These are phyloP conservation scores for Nibea coibor DNA, from an alignment of 2,113 vertebrate genomes.

Conservation along the genomic window DNA sequence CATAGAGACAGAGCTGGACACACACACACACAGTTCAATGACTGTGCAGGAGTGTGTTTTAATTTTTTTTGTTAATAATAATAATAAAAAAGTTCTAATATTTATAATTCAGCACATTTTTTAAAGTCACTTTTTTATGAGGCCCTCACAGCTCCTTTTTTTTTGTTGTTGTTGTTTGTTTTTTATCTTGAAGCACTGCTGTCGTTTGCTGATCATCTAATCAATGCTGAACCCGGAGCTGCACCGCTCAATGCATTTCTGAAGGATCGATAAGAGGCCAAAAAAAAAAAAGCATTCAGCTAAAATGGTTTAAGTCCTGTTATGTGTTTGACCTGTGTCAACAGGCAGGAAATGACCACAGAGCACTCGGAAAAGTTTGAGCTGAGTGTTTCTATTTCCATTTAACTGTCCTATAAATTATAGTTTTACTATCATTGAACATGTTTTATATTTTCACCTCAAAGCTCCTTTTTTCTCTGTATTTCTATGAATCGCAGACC, in stretches of 20 bases:
- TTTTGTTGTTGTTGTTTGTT: constrained; percentile 36
- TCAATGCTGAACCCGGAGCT: constrained; percentile 72
- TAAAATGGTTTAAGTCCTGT: constrained; percentile 55
- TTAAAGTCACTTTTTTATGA: constrained; percentile 27
- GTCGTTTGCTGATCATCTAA: constrained; percentile 75
- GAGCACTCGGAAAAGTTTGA: constrained; percentile 38
- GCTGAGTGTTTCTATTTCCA: constrained; percentile 11
- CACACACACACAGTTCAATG: constrained; percentile 15
- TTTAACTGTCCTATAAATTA: neutral
- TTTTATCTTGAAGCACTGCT: constrained; percentile 71
- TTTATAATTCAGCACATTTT: neutral
- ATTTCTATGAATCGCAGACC: neutral
- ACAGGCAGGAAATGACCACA: constrained; percentile 49
- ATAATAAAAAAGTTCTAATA: neutral
- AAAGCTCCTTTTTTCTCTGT: neutral
- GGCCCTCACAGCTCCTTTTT: constrained; percentile 56
- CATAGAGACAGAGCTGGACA: constrained; percentile 1
- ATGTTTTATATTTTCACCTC: neutral
- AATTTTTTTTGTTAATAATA: constrained; percentile 20
- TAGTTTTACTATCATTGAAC: neutral
- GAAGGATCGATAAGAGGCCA: constrained; percentile 62
- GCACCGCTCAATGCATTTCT: constrained; percentile 68
- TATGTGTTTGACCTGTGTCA: constrained; percentile 63
- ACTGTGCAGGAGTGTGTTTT: constrained; percentile 17
- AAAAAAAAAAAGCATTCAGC: constrained; percentile 45